Conservation (phyloP, 2,888 invertebrate genomes). For the Rhamnusium bicolor region DNA sequence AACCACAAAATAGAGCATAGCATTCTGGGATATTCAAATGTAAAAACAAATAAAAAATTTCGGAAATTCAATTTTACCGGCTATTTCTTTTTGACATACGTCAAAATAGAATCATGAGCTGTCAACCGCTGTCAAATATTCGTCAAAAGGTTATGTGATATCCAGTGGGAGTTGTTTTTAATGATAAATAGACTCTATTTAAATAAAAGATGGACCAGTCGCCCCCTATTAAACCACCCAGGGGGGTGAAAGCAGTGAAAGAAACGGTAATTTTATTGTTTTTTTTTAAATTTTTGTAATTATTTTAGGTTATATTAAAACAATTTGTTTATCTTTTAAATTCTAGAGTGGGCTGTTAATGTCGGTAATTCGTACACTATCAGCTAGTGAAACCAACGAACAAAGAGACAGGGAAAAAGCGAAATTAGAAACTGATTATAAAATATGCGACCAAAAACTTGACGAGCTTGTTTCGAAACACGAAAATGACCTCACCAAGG, state of each 20-base stretch:
- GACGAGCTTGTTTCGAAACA: constrained; percentile 92
- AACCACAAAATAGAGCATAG: background rate
- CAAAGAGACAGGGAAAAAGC: constrained; percentile 94
- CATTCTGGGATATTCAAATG: background rate
- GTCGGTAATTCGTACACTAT: constrained; percentile 95
- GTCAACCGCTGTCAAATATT: constrained; percentile 24
- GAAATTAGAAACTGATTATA: constrained; percentile 94
- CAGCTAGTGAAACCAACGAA: constrained; percentile 94
- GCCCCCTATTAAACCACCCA: constrained; percentile 88
- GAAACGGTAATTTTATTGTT: constrained; percentile 81
- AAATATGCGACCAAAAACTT: constrained; percentile 89
- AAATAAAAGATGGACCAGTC: constrained; percentile 62
- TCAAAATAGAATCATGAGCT: constrained; percentile 12
- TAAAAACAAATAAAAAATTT: too few relatives aligned
- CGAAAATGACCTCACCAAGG: constrained; percentile 89
- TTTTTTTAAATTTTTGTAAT: background rate
- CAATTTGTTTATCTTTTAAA: constrained; percentile 45
- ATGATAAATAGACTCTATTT: constrained; percentile 21
- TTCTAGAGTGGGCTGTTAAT: constrained; percentile 88
- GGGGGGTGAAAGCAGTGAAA: constrained; percentile 88
- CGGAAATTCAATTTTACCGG: background rate
- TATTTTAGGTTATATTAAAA: constrained; percentile 37
- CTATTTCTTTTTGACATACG: constrained; percentile 12
- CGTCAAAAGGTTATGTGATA: constrained; percentile 26
- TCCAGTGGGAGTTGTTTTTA: constrained; percentile 29